A percentile compares a stretch with the other conserved stretches of the same genome.
phyloP scores from a whole-genome alignment of 2,113 vertebrate genomes.

The Bos indicus region DNA sequence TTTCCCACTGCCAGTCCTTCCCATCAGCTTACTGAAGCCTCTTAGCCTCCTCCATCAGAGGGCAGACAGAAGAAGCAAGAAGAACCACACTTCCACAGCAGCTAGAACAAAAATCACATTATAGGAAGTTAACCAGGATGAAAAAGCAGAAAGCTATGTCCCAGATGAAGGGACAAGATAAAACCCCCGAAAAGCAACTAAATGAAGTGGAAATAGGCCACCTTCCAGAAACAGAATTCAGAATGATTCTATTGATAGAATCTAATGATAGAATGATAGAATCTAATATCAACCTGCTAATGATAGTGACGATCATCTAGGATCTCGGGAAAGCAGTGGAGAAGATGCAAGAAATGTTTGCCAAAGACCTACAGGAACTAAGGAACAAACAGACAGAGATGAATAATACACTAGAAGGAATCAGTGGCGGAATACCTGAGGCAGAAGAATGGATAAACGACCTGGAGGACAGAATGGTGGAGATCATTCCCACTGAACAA shows the following conservation, averaged over 20 bases:
- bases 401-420: not conserved
- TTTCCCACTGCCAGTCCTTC: not conserved
- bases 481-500: not conserved
- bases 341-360: not conserved
- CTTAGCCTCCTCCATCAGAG: not conserved
- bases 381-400: not conserved
- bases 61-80: not conserved
- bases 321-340: not conserved
- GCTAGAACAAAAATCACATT: not conserved
- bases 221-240: not conserved
- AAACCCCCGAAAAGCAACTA: not conserved
- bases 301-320: not conserved
- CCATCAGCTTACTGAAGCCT: not conserved
- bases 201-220: not conserved
- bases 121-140: not conserved
- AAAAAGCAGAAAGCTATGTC: not conserved
- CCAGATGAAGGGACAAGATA: not conserved
- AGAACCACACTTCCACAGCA: not conserved
- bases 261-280: not conserved
- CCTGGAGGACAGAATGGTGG: not conserved
- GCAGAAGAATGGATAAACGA: not conserved
- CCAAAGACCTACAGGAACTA: not conserved
- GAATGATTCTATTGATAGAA: not conserved
- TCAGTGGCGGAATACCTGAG: not conserved
- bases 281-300: not conserved